These are phyloP conservation scores for Gadopsis bispinosus DNA, from an alignment of 2,797 vertebrate genomes.

Conservation along the genomic window DNA sequence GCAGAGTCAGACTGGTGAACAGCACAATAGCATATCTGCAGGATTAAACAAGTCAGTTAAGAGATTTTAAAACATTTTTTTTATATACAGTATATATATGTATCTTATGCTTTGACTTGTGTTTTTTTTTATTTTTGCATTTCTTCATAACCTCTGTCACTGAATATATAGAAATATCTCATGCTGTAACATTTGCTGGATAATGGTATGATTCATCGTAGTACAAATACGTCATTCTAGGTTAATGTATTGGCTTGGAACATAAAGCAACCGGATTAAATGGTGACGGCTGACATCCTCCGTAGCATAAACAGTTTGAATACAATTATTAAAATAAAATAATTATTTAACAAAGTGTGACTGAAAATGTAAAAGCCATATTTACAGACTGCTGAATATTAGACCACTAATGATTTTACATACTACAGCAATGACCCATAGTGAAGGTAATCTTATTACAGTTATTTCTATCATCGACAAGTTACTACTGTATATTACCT, in stretches of 20 bases:
- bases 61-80: background rate
- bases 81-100: too few species aligned
- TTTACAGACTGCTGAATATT: background rate
- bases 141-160: background rate
- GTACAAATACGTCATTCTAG: background rate
- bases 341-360: constrained; percentile 1
- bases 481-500: background rate
- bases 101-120: background rate
- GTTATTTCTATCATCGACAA: background rate
- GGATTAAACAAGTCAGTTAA: constrained; percentile 33
- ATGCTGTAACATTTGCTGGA: background rate
- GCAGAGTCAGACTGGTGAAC: constrained; percentile 67
- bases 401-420: background rate
- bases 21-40: constrained; percentile 75
- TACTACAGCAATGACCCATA: background rate
- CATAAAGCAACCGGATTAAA: background rate
- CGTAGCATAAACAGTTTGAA: background rate
- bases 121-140: background rate
- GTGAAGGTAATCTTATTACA: background rate
- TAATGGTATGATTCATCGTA: background rate
- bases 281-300: background rate
- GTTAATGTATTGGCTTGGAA: background rate
- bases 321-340: constrained; percentile 1
- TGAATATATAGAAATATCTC: background rate
- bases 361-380: background rate